Percentiles rank a stretch among this genome's conserved stretches.
These are phyloP conservation scores for Chrysopa pallens DNA, from an alignment of 1,140 invertebrate species.

Conservation along the genomic window DNA sequence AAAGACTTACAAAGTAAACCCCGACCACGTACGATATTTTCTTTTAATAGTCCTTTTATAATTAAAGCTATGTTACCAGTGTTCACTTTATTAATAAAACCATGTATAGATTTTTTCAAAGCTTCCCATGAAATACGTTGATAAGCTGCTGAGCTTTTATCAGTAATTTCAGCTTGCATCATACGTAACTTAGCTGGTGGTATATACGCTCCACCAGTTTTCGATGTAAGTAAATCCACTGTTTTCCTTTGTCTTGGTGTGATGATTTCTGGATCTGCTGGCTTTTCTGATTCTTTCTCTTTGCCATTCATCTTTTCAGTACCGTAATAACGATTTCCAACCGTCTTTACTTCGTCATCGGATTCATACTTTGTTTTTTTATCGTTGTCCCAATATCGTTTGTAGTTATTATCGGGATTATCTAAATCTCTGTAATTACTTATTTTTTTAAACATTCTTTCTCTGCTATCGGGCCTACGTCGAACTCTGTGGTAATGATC, in stretches of 20 bases:
- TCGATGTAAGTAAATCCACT: conserved; percentile 59
- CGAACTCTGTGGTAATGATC: too few relatives aligned
- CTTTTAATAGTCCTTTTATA: conserved; percentile 76
- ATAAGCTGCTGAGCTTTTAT: conserved; percentile 81
- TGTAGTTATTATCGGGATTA: conserved; percentile 5
- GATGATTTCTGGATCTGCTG: conserved; percentile 10
- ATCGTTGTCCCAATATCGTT: conserved; percentile 16
- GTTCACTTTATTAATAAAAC: conserved; percentile 96
- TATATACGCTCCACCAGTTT: conserved; percentile 94
- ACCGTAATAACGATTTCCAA: conserved; percentile 14
- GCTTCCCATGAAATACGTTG: conserved; percentile 97
- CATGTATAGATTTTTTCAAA: conserved; percentile 97
- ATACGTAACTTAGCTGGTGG: conserved; percentile 86
- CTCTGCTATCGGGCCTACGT: neutral
- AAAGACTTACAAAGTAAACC: conserved; percentile 82
- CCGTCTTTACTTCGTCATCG: conserved; percentile 15
- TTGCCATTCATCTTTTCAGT: conserved; percentile 5
- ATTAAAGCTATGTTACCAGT: conserved; percentile 88
- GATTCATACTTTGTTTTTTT: conserved; percentile 16
- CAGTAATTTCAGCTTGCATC: conserved; percentile 88
- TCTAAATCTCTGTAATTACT: conserved; percentile 1
- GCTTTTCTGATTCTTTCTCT: conserved; percentile 6
- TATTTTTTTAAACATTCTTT: conserved; percentile 1
- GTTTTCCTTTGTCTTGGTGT: conserved; percentile 31
- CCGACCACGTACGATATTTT: conserved; percentile 90